A percentile compares a stretch with the other conserved stretches of the same genome.
phyloP scores from a whole-genome alignment of 2,113 vertebrate genomes.

The Spea bombifrons region DNA sequence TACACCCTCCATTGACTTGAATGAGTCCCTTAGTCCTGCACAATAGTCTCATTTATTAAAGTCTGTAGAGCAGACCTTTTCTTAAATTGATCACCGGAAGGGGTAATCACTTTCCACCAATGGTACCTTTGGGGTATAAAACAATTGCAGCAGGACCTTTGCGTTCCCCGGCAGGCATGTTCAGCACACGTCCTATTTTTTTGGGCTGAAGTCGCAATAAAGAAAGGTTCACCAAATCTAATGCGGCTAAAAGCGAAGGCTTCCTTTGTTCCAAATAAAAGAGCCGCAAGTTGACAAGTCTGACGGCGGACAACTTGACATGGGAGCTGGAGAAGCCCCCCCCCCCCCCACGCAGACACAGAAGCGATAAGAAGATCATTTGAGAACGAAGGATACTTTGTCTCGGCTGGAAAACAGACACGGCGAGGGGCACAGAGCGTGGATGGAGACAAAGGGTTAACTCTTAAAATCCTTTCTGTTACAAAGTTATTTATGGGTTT shows the following conservation, averaged over 20 bases:
- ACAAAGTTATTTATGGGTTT: conserved; percentile 17
- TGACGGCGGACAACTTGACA: conserved; percentile 31
- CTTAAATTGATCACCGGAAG: no score
- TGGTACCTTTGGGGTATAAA: no score
- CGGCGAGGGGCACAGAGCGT: conserved; percentile 24
- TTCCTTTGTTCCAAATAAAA: conserved; percentile 14
- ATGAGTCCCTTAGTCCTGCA: no score
- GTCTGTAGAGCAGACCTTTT: no score
- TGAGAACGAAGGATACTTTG: conserved; percentile 26
- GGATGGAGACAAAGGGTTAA: conserved; percentile 1
- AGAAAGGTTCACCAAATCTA: conserved; percentile 35
- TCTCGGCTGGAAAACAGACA: conserved; percentile 19
- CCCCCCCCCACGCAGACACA: conserved; percentile 49
- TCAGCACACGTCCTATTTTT: conserved; percentile 1
- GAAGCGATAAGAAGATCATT: conserved; percentile 50
- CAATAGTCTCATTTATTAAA: no score
- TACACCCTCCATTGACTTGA: no score
- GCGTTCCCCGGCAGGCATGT: neutral
- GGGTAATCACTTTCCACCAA: no score
- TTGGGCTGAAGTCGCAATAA: conserved; percentile 3
- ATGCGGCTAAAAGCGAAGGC: conserved; percentile 1
- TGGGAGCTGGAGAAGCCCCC: neutral
- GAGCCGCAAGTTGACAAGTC: conserved; percentile 1
- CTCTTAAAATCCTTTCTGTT: conserved; percentile 1
- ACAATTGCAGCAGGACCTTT: no score